phyloP scores from a whole-genome alignment of 1,140 invertebrate genomes.

The Lithobius niger region DNA sequence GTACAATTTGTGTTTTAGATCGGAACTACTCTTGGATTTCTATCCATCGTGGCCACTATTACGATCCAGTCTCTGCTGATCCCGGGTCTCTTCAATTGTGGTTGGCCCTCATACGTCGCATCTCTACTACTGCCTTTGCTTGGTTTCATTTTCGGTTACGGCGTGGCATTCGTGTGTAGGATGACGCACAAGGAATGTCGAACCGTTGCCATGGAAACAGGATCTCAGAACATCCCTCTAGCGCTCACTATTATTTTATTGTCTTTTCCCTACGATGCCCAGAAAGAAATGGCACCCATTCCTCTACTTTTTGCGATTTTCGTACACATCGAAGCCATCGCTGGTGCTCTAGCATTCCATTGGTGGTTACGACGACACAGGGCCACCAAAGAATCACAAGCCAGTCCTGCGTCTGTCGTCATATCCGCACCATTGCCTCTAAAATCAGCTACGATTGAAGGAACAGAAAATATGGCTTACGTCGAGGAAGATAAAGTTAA shows the following conservation, averaged over 20 bases:
- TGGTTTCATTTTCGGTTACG: conserved; percentile 31
- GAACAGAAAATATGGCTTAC: too few species aligned
- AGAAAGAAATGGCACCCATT: conserved; percentile 5
- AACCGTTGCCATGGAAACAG: conserved; percentile 34
- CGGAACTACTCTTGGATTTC: conserved; percentile 18
- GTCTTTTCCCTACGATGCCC: conserved; percentile 16
- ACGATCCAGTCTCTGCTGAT: conserved; percentile 21
- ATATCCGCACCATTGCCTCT: too few species aligned
- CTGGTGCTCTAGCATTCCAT: neutral
- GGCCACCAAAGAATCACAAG: too few species aligned
- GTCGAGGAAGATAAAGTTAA: too few species aligned
- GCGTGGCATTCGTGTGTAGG: conserved; percentile 24
- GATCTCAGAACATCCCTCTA: conserved; percentile 34
- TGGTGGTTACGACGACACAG: too few species aligned
- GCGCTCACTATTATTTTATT: conserved; percentile 24
- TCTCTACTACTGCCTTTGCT: conserved; percentile 26
- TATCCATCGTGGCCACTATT: conserved; percentile 17
- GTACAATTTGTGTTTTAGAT: conserved; percentile 19
- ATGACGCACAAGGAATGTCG: conserved; percentile 20
- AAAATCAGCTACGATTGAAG: too few species aligned
- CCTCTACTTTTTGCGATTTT: conserved; percentile 2
- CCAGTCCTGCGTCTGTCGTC: too few species aligned
- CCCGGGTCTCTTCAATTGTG: conserved; percentile 23
- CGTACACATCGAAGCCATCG: conserved; percentile 7
- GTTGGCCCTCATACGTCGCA: conserved; percentile 27